Base-by-base conservation (phyloP, 2,113 vertebrate species). In the Leptobrachium ailaonicum region DNA sequence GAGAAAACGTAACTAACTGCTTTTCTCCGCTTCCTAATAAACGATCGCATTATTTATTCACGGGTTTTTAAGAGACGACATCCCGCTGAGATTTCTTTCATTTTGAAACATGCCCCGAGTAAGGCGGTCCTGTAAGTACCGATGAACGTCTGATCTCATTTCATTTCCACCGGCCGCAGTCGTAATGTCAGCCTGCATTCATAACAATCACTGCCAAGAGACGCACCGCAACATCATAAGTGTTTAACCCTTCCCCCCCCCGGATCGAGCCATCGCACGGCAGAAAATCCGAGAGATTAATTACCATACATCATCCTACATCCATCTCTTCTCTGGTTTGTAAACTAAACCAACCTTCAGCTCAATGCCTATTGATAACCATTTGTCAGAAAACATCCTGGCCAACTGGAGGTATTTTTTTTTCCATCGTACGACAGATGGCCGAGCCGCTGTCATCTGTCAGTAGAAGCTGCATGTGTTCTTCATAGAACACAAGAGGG, bases 401-500 rank as follows among this genome's bases (percentile, higher is more conserved):
- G 83, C 79, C 82, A 71, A 88, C 83, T 84, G 87, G 72, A 84
- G 82, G 80, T 86, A 69, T 50, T 82, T 83, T 85, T 88, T 85
- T 88, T 74, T 78, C 83, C 82, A 53, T 13, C 6, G 70, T 80
- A 79, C 80, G 89, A 87, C 88, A 90, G 88, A 90, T 89, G 89
- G 89, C 87, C 82, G 80, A 83, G 83, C 76, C 82, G 82, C 85
- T 83, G 83, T 86, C 87, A 85, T 88, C 79, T 81, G 88, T 89
- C 89, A 87, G 85, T 76, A 86, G 79, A 88, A 90, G 83, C 89
- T 88, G 87, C 88, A 75, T 87, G 89, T 56, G 85, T 87, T 87
- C 87, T 83, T 87, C 68, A 86, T 88, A 88, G 85, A 90, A 89
- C 89, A 89, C 88, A 87, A 89, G 89, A 89, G 89, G 88, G 89